Evolutionary conservation across 2,888 invertebrate genomes (phyloP).

Genomic region (Temnothorax unifasciatus): DNA sequence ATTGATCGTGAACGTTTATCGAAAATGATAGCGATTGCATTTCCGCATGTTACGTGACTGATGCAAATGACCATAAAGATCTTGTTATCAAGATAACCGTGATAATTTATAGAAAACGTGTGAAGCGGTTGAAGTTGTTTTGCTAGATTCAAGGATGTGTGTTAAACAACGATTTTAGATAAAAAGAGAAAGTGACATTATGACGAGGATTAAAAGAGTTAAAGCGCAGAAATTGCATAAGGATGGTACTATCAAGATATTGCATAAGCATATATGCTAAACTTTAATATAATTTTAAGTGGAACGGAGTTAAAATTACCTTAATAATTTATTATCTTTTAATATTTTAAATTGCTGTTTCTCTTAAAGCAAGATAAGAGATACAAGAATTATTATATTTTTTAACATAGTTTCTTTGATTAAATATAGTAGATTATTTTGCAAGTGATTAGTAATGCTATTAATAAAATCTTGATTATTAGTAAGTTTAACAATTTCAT

Average conservation of each 20-base stretch:
- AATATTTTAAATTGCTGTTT: not conserved
- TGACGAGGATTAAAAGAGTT: constrained; percentile 13
- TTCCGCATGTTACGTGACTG: constrained; percentile 12
- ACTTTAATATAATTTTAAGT: not conserved
- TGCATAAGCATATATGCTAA: not conserved
- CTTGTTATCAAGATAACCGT: constrained; percentile 6
- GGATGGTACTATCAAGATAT: not conserved
- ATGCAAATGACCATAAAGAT: constrained; percentile 35
- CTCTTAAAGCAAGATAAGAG: not conserved
- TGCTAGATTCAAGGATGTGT: constrained; percentile 17
- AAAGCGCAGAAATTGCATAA: constrained; percentile 4
- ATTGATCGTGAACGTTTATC: not conserved
- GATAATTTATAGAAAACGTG: constrained; percentile 26
- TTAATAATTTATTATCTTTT: not conserved
- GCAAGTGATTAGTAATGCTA: not conserved
- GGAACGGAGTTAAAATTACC: not conserved
- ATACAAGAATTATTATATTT: not conserved
- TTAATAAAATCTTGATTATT: not conserved
- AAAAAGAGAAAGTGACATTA: constrained; percentile 56
- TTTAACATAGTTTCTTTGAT: not conserved
- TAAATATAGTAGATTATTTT: not conserved
- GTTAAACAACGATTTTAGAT: constrained; percentile 23
- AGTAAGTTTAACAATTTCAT: not conserved
- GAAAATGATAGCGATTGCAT: not conserved
- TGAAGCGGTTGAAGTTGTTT: constrained; percentile 10